A percentile compares a stretch with the other conserved stretches of the same genome.
phyloP scores from a whole-genome alignment of 2,888 invertebrate genomes.

The Dioctria rufipes region DNA sequence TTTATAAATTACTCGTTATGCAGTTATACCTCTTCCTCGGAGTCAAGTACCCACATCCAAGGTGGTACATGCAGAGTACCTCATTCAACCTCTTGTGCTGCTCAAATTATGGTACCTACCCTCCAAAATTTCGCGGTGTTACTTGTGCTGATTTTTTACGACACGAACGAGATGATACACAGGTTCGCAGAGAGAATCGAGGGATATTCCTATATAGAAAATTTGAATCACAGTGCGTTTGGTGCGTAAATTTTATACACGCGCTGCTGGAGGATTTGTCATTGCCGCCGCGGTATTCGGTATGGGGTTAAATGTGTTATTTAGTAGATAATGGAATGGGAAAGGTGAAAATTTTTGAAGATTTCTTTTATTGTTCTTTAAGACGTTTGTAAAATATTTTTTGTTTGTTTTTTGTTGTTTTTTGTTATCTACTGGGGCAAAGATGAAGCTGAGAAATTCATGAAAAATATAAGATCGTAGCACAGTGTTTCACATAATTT shows the following conservation, averaged over 20 bases:
- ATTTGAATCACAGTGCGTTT: slow-evolving; percentile 51
- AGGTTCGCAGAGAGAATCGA: not conserved
- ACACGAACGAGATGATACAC: slow-evolving; percentile 49
- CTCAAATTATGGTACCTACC: slow-evolving; percentile 54
- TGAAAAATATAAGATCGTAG: too few relatives aligned
- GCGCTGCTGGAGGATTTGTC: not conserved
- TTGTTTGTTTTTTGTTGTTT: too few relatives aligned
- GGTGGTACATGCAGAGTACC: slow-evolving; percentile 33
- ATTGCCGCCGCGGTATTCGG: not conserved
- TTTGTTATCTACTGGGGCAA: too few relatives aligned
- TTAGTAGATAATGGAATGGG: too few relatives aligned
- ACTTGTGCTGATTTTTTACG: slow-evolving; percentile 53
- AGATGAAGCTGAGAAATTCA: too few relatives aligned
- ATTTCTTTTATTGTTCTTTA: too few relatives aligned
- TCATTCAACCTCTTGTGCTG: slow-evolving; percentile 36
- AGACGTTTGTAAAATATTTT: too few relatives aligned
- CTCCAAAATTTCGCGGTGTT: slow-evolving; percentile 20
- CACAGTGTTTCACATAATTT: too few relatives aligned
- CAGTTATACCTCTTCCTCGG: slow-evolving; percentile 54
- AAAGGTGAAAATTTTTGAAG: too few relatives aligned
- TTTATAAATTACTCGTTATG: slow-evolving; percentile 62
- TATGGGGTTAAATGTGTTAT: too few relatives aligned
- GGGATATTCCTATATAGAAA: not conserved
- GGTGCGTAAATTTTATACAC: slow-evolving; percentile 46
- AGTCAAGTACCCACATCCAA: slow-evolving; percentile 33